Evolutionary conservation across 2,888 invertebrate species (phyloP), one percentile per base, ranked within the genome.

Genomic region (Leistus spinibarbis): DNA sequence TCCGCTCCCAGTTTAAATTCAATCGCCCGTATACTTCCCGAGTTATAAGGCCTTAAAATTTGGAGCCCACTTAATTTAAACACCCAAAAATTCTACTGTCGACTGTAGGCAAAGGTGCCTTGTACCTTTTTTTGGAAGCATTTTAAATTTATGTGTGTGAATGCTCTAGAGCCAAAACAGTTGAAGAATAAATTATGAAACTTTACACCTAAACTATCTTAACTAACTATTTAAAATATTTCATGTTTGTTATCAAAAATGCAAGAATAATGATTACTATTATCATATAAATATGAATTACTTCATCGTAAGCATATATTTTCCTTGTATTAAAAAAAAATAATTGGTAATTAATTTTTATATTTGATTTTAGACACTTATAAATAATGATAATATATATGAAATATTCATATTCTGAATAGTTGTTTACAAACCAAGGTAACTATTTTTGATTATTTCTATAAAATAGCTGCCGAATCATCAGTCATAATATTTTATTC

Each of bases 401-500:
- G 13, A 10, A 40, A 40, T 40, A 40, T 40, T 40, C 13, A 40
- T 7, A 40, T 40, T 40, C 4, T 40, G 40, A 40, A 4, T 40
- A 13, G 40, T n/a, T n/a, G n/a, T n/a, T n/a, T n/a, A n/a, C n/a
- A n/a, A n/a, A n/a, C 5, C 40, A 40, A 10, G 40, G 40, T 40
- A 40, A 40, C 40, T 10, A 40, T 71, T 65, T 60, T 71, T 71
- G 16, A 57, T 60, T 71, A 70, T 71, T 71, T 65, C 4, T 60
- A 54, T 62, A 54, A 71, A 64, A 64, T 71, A 54, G 24, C 63
- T 65, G 24, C 71, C 19, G 27, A 27, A 64, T 54, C 64, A 63
- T 71, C 71, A 71, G 10, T 22, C 23, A 63, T n/a, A 20, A 16
- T 71, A 65, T 71, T 71, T 64, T 71, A 64, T 19, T 64, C 65